Percentiles rank a stretch among this genome's conserved stretches.
These are phyloP conservation scores for Herpetotheres cachinnans DNA, from an alignment of 2,113 vertebrate species.

Conservation along the genomic window DNA sequence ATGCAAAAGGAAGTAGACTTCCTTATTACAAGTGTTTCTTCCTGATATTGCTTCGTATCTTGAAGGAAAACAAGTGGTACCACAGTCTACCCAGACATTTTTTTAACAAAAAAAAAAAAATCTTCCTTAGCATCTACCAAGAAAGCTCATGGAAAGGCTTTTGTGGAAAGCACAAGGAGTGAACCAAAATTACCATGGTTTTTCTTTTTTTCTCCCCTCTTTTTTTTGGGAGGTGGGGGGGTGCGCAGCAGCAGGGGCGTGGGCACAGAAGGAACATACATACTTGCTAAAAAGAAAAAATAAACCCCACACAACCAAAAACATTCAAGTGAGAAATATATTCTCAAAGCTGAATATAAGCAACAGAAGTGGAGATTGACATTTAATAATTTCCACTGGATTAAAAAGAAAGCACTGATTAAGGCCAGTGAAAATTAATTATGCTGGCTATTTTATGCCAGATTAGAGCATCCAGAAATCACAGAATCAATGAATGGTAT, in stretches of 20 bases:
- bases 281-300: not conserved
- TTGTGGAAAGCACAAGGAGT: not conserved
- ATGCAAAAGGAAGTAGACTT: constrained; percentile 66
- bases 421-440: not conserved
- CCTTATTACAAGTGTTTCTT: constrained; percentile 71
- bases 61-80: constrained; percentile 33
- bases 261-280: not conserved
- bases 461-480: not conserved
- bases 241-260: too few species aligned
- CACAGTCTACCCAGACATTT: not conserved
- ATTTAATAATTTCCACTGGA: not conserved
- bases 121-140: not conserved
- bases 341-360: not conserved
- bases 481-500: rapidly evolving
- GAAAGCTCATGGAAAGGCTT: not conserved
- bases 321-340: not conserved
- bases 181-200: not conserved
- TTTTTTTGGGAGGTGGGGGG: rapidly evolving
- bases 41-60: constrained; percentile 54
- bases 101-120: not conserved
- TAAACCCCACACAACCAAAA: not conserved
- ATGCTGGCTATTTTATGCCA: not conserved
- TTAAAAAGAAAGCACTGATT: not conserved
- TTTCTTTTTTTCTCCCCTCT: too few species aligned
- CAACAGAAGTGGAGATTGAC: not conserved